Evolutionary conservation across 64 coral and sea anemone genomes (phyloP).

Genomic region (Pocillopora damicornis): DNA sequence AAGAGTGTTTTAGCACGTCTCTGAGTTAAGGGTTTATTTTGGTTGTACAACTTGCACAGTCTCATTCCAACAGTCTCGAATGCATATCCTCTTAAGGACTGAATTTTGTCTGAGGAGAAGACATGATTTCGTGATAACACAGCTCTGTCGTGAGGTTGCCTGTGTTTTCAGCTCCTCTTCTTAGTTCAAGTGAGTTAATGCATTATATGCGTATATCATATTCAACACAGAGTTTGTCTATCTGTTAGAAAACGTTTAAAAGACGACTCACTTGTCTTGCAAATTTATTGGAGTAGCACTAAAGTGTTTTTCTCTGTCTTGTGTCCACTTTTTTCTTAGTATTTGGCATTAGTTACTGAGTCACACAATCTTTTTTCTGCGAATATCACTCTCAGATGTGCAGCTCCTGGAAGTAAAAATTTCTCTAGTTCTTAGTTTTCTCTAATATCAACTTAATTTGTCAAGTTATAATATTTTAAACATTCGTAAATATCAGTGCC

Average conservation of each 20-base stretch:
- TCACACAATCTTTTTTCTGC: neutral
- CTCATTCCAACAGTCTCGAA: too few species aligned
- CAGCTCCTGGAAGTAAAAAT: neutral
- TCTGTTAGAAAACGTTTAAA: neutral
- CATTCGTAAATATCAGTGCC: neutral
- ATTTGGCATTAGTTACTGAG: neutral
- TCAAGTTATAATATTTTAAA: neutral
- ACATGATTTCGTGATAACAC: neutral
- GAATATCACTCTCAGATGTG: neutral
- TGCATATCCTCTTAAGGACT: too few species aligned
- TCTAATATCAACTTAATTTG: neutral
- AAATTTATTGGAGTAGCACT: neutral
- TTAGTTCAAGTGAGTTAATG: conserved; percentile 1
- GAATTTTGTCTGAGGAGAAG: neutral
- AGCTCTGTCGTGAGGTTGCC: neutral
- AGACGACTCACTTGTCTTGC: neutral
- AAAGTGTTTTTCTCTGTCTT: neutral
- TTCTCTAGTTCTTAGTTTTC: neutral
- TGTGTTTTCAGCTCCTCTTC: too few species aligned
- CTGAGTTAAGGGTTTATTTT: neutral
- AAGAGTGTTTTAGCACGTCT: neutral
- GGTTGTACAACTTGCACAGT: neutral
- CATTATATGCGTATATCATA: neutral
- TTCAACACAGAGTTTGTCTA: neutral
- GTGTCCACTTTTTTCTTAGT: neutral